Evolutionary conservation across 1,140 invertebrate species (phyloP), one percentile per base, ranked within the genome.

Genomic region (Araneus ventricosus): DNA sequence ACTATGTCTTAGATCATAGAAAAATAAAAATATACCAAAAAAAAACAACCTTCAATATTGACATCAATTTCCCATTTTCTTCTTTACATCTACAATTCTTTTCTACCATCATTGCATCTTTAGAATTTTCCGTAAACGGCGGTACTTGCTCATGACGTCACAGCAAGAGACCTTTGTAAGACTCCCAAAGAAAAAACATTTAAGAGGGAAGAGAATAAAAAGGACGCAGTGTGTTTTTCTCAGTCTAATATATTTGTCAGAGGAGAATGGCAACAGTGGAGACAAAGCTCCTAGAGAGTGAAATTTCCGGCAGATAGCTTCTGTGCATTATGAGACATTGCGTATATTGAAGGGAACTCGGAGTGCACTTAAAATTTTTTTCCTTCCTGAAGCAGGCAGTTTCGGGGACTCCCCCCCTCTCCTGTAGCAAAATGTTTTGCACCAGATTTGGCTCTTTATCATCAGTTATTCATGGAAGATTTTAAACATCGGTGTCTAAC

Each of bases 261-360:
- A 10, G 85, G 17, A 34, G 52, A 87, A 87, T 61, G 57, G 85
- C 85, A 63, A 61, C 85, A 2, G 5, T 24, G 59, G 30, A 87
- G 85, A 87, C 52, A 61, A 87, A 30, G 30, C 27, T 27, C 6
- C 30, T 30, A 22, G 34, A 61, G 59, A 63, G 45, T n/a, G 22
- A 52, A 84, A 87, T 87, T 87, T 87, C 85, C 85, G 85, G 63
- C 85, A 87, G 85, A 63, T 87, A 87, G 52, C 22, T 59, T 45
- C 41, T 84, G 45, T 52, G 45, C 8, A 87, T 87, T 87, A 59
- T 63, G 52, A 61, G 34, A 22, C 24, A 59, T 59, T 61, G 85
- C 22, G 24, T 63, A 4, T 39, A 87, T 63, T 63, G 59, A 87
- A 87, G 22, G 24, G 59, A 39, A 37, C 17, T 34, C 34, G 45